These are phyloP conservation scores for Poicephalus meyeri DNA, from an alignment of 2,113 vertebrate species.

Conservation along the genomic window DNA sequence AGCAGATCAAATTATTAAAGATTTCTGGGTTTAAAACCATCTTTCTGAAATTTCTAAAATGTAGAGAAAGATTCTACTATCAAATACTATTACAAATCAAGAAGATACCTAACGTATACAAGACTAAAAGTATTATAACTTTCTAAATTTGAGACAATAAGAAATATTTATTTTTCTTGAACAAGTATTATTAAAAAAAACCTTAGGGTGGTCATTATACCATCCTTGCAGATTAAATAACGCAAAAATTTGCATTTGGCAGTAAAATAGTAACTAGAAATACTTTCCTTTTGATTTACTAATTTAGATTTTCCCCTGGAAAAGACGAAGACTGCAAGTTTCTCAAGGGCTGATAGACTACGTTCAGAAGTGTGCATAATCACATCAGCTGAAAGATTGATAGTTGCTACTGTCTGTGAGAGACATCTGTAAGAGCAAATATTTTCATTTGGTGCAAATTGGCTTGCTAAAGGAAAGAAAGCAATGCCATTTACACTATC, in stretches of 20 bases:
- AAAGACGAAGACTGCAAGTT: background rate
- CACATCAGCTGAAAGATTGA: background rate
- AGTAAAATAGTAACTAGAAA: background rate
- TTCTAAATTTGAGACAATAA: background rate
- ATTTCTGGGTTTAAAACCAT: background rate
- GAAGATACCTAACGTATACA: background rate
- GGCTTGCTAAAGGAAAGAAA: background rate
- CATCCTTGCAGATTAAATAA: background rate
- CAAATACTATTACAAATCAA: background rate
- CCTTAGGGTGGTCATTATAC: background rate
- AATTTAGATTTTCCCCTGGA: background rate
- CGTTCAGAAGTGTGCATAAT: background rate
- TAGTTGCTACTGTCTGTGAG: background rate
- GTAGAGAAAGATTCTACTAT: background rate
- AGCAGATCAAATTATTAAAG: background rate
- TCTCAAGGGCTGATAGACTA: background rate
- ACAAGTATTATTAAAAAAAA: background rate
- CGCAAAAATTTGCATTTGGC: background rate
- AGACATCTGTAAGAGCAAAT: background rate
- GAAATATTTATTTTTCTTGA: background rate
- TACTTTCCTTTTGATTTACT: background rate
- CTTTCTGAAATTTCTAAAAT: background rate
- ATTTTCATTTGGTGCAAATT: background rate
- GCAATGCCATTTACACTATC: background rate
- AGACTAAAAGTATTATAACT: background rate